A percentile compares a stretch with the other conserved stretches of the same genome.
Evolutionary conservation across 2,888 invertebrate species (phyloP).

Genomic region (Serripes groenlandicus): DNA sequence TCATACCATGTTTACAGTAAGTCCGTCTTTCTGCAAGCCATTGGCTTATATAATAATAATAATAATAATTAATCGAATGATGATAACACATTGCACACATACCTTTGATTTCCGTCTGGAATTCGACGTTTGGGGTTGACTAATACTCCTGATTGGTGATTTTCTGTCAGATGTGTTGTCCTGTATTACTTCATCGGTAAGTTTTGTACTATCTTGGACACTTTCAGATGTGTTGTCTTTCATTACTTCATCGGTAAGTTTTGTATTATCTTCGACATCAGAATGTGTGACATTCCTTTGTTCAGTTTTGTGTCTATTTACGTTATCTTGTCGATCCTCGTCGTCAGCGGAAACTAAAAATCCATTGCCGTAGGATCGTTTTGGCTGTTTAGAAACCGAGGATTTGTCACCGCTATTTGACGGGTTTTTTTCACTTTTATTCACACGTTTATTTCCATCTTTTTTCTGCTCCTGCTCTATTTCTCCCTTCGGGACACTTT

Average conservation of each 20-base stretch:
- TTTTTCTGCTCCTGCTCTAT: neutral
- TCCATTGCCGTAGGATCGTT: conserved; percentile 47
- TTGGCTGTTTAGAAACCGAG: conserved; percentile 14
- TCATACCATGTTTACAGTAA: no score
- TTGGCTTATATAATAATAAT: no score
- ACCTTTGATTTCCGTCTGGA: conserved; percentile 8
- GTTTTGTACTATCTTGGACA: neutral
- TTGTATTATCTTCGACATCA: no score
- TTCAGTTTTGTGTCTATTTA: conserved; percentile 10
- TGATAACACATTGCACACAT: no score
- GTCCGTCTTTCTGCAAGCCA: no score
- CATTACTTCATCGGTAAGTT: no score
- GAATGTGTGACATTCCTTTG: neutral
- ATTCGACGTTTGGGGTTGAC: neutral
- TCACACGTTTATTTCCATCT: neutral
- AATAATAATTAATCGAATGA: no score
- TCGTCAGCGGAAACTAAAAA: conserved; percentile 41
- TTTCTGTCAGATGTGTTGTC: neutral
- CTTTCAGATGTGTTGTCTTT: no score
- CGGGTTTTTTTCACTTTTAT: neutral
- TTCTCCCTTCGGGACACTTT: neutral
- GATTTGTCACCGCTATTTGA: neutral
- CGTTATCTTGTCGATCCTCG: neutral
- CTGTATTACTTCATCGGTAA: neutral
- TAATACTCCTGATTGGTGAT: no score